Percentiles rank a stretch among this genome's conserved stretches.
Evolutionary conservation across 92 coral and sea anemone species (phyloP).

Genomic region (Anthopleura xanthogrammica): DNA sequence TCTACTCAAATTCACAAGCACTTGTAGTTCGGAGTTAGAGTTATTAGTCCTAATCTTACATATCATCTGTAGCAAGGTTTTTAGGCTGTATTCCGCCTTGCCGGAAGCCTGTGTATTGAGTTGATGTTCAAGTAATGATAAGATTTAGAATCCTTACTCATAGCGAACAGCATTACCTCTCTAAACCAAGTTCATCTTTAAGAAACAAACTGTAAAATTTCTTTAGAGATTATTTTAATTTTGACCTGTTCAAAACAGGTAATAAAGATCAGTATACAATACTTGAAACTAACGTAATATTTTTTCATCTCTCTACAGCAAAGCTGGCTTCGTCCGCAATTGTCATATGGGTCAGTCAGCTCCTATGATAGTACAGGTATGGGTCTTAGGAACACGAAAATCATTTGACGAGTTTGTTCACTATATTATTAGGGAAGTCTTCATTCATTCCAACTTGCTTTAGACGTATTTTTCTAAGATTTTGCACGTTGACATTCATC

Average conservation of each 20-base stretch:
- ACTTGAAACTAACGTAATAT: neutral
- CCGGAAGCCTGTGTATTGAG: conserved; percentile 11
- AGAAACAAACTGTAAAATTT: too few relatives aligned
- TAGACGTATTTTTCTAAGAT: neutral
- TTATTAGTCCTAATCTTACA: neutral
- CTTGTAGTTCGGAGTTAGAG: neutral
- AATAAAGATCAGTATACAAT: neutral
- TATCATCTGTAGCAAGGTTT: neutral
- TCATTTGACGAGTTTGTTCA: neutral
- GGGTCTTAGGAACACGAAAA: neutral
- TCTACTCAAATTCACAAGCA: neutral
- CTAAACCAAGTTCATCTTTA: neutral
- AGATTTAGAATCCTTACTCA: neutral
- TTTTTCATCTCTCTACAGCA: conserved; percentile 45
- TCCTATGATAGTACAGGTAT: conserved; percentile 95
- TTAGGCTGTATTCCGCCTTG: neutral
- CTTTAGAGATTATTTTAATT: neutral
- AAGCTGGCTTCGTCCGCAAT: conserved; percentile 73
- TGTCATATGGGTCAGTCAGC: conserved; percentile 79
- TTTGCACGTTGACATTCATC: conserved; percentile 10
- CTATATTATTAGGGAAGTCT: neutral
- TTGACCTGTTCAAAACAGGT: conserved; percentile 13
- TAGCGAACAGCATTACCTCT: neutral
- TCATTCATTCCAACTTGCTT: neutral
- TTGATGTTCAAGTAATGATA: conserved; percentile 6